Percentiles rank a stretch among this genome's conserved stretches.
phyloP scores from a whole-genome alignment of 2,888 invertebrate species.

The Aspidiotus destructor region DNA sequence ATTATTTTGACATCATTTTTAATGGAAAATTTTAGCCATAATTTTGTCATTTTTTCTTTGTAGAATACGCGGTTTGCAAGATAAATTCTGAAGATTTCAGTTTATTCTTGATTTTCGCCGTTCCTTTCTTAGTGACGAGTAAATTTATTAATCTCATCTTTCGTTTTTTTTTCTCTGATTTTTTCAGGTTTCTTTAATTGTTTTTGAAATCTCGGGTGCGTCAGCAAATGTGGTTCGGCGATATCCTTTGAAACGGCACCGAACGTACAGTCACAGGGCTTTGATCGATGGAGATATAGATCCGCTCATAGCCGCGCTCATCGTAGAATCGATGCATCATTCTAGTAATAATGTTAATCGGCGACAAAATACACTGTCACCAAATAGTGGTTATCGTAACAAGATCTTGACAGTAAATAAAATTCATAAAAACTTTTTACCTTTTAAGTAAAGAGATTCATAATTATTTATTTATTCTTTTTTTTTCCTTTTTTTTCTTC shows the following conservation, averaged over 20 bases:
- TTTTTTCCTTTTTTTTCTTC: too few species aligned
- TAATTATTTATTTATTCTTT: too few species aligned
- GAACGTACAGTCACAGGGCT: conserved; percentile 5
- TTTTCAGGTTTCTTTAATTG: neutral
- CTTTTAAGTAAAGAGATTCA: too few species aligned
- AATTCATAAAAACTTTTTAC: conserved; percentile 17
- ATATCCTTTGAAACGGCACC: neutral
- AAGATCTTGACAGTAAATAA: conserved; percentile 24
- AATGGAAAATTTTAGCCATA: too few species aligned
- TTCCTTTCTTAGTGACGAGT: neutral
- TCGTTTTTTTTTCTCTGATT: neutral
- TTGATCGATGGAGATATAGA: conserved; percentile 21
- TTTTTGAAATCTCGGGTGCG: neutral
- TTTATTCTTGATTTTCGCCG: neutral
- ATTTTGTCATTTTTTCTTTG: too few species aligned
- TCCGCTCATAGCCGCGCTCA: conserved; percentile 23
- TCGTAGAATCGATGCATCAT: conserved; percentile 28
- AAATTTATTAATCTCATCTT: neutral
- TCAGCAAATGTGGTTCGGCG: conserved; percentile 7
- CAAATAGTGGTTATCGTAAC: conserved; percentile 6
- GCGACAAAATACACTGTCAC: conserved; percentile 18
- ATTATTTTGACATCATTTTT: too few species aligned
- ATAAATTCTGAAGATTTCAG: neutral
- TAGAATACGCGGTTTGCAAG: too few species aligned
- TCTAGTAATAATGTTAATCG: conserved; percentile 13